These are phyloP conservation scores for Hyaena hyaena DNA, from an alignment of 2,113 vertebrate species.

Conservation along the genomic window DNA sequence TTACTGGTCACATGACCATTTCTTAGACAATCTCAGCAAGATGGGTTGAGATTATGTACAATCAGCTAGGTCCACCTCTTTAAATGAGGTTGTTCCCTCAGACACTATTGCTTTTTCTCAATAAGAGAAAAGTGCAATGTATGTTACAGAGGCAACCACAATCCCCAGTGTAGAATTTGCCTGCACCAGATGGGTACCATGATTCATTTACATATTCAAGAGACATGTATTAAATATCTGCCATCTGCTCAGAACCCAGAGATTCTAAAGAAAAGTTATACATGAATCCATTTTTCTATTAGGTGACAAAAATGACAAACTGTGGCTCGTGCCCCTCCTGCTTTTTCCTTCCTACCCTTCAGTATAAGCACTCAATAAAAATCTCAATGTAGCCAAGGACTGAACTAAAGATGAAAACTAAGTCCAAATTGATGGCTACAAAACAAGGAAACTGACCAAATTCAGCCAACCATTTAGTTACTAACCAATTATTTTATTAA, in stretches of 20 bases:
- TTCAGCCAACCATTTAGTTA: neutral
- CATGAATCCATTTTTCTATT: constrained; percentile 41
- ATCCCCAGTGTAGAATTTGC: constrained; percentile 6
- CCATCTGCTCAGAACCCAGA: constrained; percentile 69
- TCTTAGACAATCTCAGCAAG: constrained; percentile 33
- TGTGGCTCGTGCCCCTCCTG: neutral
- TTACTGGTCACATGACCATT: neutral
- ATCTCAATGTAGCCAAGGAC: neutral
- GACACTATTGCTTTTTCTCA: constrained; percentile 28
- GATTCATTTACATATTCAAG: constrained; percentile 69
- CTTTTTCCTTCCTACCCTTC: neutral
- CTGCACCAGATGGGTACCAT: constrained; percentile 57
- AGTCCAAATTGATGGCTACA: neutral
- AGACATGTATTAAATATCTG: constrained; percentile 60
- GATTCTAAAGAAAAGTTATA: constrained; percentile 64
- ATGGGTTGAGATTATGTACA: neutral
- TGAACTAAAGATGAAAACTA: neutral
- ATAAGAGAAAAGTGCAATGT: neutral
- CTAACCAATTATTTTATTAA: constrained; percentile 49
- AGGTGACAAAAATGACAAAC: constrained; percentile 55
- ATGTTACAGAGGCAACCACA: constrained; percentile 34
- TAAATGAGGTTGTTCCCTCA: neutral
- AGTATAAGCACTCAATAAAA: neutral
- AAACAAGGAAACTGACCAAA: constrained; percentile 12
- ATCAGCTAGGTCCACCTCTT: neutral